phyloP scores from a whole-genome alignment of 2,888 invertebrate species.

The Pammene aurita region DNA sequence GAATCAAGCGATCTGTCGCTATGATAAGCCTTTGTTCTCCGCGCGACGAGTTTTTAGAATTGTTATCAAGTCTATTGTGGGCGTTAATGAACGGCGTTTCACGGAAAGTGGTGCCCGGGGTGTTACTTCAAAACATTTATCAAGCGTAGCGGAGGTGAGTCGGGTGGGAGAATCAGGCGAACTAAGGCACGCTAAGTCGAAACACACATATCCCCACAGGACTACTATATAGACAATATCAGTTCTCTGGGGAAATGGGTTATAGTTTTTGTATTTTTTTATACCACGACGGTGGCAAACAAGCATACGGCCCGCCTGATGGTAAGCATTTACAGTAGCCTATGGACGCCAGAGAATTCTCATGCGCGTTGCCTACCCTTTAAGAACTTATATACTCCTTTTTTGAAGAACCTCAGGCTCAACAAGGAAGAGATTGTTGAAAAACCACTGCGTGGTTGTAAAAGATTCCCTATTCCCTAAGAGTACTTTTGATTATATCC shows the following conservation, averaged over 20 bases:
- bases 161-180: background rate
- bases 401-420: too few relatives aligned
- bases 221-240: too few relatives aligned
- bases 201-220: background rate
- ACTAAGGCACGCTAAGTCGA: background rate
- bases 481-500: background rate
- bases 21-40: constrained; percentile 50
- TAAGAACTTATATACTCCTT: too few relatives aligned
- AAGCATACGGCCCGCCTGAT: too few relatives aligned
- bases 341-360: too few relatives aligned
- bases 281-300: too few relatives aligned
- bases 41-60: constrained; percentile 68
- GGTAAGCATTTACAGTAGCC: too few relatives aligned
- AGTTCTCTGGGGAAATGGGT: too few relatives aligned
- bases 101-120: constrained; percentile 53
- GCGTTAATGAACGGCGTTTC: constrained; percentile 67
- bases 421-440: constrained; percentile 21
- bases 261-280: too few relatives aligned
- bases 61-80: constrained; percentile 70
- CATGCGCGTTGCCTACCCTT: too few relatives aligned
- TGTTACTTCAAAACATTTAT: background rate
- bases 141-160: constrained; percentile 1
- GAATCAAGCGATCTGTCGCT: constrained; percentile 53
- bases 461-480: too few relatives aligned
- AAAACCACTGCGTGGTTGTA: too few relatives aligned